phyloP scores from a whole-genome alignment of 2,113 vertebrate genomes.

The Condylura cristata region DNA sequence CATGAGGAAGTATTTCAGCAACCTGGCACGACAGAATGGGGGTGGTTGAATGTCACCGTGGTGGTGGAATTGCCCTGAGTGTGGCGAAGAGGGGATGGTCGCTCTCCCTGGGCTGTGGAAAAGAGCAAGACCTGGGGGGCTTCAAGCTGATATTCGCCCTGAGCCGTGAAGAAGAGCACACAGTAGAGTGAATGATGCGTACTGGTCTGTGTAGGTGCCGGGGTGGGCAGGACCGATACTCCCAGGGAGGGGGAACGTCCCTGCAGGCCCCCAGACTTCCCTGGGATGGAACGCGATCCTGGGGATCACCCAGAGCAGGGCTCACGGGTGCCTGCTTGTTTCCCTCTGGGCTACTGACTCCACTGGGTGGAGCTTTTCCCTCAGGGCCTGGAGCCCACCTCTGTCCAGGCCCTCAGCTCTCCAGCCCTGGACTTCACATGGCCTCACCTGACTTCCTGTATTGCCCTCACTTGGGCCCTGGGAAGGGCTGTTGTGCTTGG shows the following conservation, averaged over 20 bases:
- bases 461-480: slow-evolving; percentile 21
- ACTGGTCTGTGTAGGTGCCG: slow-evolving; percentile 27
- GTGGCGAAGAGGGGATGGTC: neutral
- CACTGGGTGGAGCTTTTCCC: neutral
- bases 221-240: neutral
- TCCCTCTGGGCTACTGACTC: neutral
- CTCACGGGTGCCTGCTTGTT: neutral
- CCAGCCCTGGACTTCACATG: neutral
- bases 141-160: slow-evolving; percentile 54
- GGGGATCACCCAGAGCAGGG: neutral
- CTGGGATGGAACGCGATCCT: neutral
- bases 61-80: neutral
- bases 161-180: slow-evolving; percentile 55
- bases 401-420: neutral
- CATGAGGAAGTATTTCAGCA: neutral
- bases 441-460: slow-evolving; percentile 71
- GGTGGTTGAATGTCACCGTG: neutral
- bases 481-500: slow-evolving; percentile 73
- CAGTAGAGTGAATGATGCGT: slow-evolving; percentile 8
- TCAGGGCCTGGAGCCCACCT: neutral
- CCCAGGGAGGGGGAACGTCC: neutral
- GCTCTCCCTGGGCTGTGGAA: neutral
- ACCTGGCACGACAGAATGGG: neutral
- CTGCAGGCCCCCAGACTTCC: neutral
- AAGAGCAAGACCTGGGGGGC: slow-evolving; percentile 50